Conservation (phyloP, 2,797 vertebrate genomes). For the Bryconaethiops microstoma region DNA sequence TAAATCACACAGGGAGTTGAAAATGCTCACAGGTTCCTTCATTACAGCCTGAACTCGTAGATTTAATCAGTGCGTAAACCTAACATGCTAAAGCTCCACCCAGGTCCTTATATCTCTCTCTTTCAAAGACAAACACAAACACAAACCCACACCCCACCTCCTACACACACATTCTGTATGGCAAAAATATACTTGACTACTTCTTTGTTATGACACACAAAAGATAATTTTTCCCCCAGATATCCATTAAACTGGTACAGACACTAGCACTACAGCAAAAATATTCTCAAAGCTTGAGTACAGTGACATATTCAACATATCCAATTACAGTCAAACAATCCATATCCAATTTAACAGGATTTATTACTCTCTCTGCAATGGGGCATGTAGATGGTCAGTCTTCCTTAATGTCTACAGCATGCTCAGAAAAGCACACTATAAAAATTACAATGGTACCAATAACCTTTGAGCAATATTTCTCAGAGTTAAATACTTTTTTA, state of each 20-base stretch:
- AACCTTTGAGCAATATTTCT: background rate
- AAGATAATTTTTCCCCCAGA: background rate
- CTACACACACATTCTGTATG: background rate
- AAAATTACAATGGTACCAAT: background rate
- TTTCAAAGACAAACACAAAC: background rate
- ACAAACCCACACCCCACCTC: background rate
- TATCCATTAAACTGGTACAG: background rate
- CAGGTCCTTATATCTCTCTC: slow-evolving; percentile 7
- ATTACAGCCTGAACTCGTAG: background rate
- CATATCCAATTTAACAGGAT: too few species aligned
- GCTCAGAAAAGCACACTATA: too few species aligned
- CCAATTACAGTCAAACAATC: too few species aligned
- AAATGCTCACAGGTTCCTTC: slow-evolving; percentile 8
- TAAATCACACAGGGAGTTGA: background rate
- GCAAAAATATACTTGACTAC: background rate
- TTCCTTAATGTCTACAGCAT: too few species aligned
- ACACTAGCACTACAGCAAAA: too few species aligned
- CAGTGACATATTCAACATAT: too few species aligned
- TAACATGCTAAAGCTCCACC: slow-evolving; percentile 29
- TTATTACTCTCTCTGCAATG: too few species aligned
- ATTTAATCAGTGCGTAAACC: slow-evolving; percentile 36
- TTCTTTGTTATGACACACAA: background rate
- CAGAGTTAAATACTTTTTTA: background rate
- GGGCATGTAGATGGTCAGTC: too few species aligned
- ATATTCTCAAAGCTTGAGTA: too few species aligned